These are phyloP conservation scores for Drosophila paramelanica DNA, from an alignment of 2,888 invertebrate genomes.

Conservation along the genomic window DNA sequence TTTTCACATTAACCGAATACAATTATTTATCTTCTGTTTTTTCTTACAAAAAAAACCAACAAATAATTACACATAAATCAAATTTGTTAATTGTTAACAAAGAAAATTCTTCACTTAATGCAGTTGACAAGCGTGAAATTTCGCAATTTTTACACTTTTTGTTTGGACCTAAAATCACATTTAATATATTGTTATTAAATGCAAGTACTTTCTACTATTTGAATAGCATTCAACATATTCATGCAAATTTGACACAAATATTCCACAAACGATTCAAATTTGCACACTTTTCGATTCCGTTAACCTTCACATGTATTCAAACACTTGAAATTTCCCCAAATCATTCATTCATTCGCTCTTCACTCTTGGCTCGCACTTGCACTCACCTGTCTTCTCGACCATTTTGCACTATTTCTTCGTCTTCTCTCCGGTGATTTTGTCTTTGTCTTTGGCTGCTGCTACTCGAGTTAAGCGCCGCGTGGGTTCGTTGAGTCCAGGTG, in stretches of 20 bases:
- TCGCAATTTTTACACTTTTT: background rate
- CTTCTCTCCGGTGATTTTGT: slow-evolving; percentile 2
- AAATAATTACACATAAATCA: background rate
- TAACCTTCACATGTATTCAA: slow-evolving; percentile 31
- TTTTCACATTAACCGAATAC: too few relatives aligned
- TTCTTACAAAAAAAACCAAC: background rate
- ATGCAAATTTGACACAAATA: slow-evolving; percentile 13
- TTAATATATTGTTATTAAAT: background rate
- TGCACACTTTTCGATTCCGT: slow-evolving; percentile 21
- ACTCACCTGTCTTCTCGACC: slow-evolving; percentile 81
- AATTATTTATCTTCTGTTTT: background rate
- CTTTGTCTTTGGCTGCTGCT: slow-evolving; percentile 16
- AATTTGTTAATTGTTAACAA: slow-evolving; percentile 1
- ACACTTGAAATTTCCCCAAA: slow-evolving; percentile 44
- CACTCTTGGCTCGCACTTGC: slow-evolving; percentile 17
- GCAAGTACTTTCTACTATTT: slow-evolving; percentile 24
- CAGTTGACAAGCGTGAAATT: slow-evolving; percentile 25
- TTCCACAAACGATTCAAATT: slow-evolving; percentile 20
- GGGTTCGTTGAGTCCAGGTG: slow-evolving; percentile 43
- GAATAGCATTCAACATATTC: slow-evolving; percentile 4
- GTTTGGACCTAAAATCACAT: too few relatives aligned
- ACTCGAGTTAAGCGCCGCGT: slow-evolving; percentile 67
- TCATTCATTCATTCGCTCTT: slow-evolving; percentile 20
- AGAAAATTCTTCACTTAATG: slow-evolving; percentile 1
- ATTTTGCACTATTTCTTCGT: slow-evolving; percentile 60